phyloP scores from a whole-genome alignment of 2,888 invertebrate species.

The Trichopoda pennipes region DNA sequence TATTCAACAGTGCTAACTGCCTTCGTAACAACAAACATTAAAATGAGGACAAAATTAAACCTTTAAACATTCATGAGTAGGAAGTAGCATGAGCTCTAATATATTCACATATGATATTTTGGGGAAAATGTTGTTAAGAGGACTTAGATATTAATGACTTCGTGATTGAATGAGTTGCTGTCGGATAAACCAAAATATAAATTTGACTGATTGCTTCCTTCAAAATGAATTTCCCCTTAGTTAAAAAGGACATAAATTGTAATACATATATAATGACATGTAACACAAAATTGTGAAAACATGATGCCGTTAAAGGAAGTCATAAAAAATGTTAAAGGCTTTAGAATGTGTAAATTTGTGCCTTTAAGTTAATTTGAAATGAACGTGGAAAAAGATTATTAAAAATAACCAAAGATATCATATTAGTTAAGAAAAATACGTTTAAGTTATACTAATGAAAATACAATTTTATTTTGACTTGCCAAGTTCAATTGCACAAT shows the following conservation, averaged over 20 bases:
- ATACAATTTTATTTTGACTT: too few species aligned
- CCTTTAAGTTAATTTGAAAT: slow-evolving; percentile 7
- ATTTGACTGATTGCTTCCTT: slow-evolving; percentile 79
- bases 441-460: too few species aligned
- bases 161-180: slow-evolving; percentile 79
- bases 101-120: slow-evolving; percentile 1
- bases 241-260: slow-evolving; percentile 37
- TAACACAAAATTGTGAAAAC: slow-evolving; percentile 33
- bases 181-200: slow-evolving; percentile 81
- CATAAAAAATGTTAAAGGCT: slow-evolving; percentile 1
- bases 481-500: too few species aligned
- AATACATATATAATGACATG: slow-evolving; percentile 59
- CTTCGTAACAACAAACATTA: slow-evolving; percentile 8
- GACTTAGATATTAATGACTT: slow-evolving; percentile 69
- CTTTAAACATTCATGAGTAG: slow-evolving; percentile 1
- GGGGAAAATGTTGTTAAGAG: slow-evolving; percentile 20
- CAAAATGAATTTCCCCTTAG: slow-evolving; percentile 27
- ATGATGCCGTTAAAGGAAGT: neutral
- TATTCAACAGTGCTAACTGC: neutral
- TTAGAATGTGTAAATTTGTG: neutral
- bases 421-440: neutral
- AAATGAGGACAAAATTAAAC: slow-evolving; percentile 17
- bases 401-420: slow-evolving; percentile 47
- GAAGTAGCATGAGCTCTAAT: neutral
- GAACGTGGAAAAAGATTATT: too few species aligned